Percentiles rank a stretch among this genome's conserved stretches.
These are phyloP conservation scores for Tenualosa ilisha DNA, from an alignment of 2,797 vertebrate genomes.

Conservation along the genomic window DNA sequence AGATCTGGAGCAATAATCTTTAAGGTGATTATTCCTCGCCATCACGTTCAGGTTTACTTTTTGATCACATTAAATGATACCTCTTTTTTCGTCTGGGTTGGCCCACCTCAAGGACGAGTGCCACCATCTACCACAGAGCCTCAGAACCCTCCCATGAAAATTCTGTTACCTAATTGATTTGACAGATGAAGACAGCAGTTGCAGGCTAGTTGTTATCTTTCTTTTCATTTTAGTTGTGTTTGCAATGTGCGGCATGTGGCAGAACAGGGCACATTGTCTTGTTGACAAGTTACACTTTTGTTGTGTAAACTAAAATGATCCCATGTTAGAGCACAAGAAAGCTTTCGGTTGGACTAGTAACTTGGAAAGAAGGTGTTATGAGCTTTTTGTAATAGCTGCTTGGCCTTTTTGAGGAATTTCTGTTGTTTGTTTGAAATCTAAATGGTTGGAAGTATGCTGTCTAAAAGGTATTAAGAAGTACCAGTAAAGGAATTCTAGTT, in stretches of 20 bases:
- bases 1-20: slow-evolving; percentile 75
- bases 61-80: slow-evolving; percentile 46
- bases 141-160: slow-evolving; percentile 22
- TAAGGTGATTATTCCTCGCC: slow-evolving; percentile 62
- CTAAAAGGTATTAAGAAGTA: slow-evolving; percentile 63
- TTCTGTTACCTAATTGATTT: slow-evolving; percentile 42
- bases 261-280: slow-evolving; percentile 74
- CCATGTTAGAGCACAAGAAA: slow-evolving; percentile 53
- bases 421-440: slow-evolving; percentile 37
- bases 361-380: slow-evolving; percentile 48
- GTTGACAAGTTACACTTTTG: slow-evolving; percentile 57
- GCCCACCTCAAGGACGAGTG: slow-evolving; percentile 23
- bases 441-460: slow-evolving; percentile 61
- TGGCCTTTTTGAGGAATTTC: slow-evolving; percentile 38
- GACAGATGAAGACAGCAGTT: slow-evolving; percentile 39
- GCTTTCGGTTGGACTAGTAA: slow-evolving; percentile 51
- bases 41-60: slow-evolving; percentile 51
- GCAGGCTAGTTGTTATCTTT: slow-evolving; percentile 43
- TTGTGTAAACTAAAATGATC: slow-evolving; percentile 56
- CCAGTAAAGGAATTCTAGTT: slow-evolving; percentile 66
- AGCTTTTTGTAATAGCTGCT: slow-evolving; percentile 52
- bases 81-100: slow-evolving; percentile 25
- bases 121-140: slow-evolving; percentile 27
- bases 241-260: slow-evolving; percentile 50
- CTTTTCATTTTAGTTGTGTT: slow-evolving; percentile 45